These are phyloP conservation scores for Prunella himalayana DNA, from an alignment of 2,113 vertebrate genomes.

Conservation along the genomic window DNA sequence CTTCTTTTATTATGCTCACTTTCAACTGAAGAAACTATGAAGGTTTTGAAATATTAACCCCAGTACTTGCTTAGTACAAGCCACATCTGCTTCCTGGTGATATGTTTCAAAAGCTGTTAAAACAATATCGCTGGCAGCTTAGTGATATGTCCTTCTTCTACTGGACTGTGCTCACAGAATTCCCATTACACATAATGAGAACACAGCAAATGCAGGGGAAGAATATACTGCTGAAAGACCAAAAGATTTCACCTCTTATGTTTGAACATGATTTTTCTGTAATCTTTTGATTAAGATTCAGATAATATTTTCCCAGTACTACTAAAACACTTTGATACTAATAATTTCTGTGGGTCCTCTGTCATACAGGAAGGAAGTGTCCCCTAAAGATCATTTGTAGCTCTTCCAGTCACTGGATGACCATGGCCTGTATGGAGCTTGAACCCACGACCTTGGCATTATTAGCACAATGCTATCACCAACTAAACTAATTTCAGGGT, in stretches of 20 bases:
- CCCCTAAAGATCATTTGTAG: not conserved
- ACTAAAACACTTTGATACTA: not conserved
- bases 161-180: not conserved
- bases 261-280: not conserved
- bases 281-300: not conserved
- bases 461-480: not conserved
- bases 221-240: not conserved
- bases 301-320: not conserved
- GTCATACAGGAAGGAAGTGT: not conserved
- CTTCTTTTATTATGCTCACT: constrained; percentile 51
- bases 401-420: not conserved
- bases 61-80: constrained; percentile 5
- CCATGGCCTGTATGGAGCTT: not conserved
- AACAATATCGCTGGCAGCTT: not conserved
- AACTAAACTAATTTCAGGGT: not conserved
- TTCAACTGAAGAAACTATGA: constrained; percentile 60
- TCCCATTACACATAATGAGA: not conserved
- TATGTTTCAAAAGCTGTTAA: constrained; percentile 43
- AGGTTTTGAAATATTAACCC: constrained; percentile 60
- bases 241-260: not conserved
- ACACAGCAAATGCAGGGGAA: not conserved
- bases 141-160: not conserved
- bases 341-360: not conserved
- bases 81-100: constrained; percentile 65
- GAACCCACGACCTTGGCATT: not conserved